Conservation (phyloP, 2,113 vertebrate genomes). For the Caloenas nicobarica region DNA sequence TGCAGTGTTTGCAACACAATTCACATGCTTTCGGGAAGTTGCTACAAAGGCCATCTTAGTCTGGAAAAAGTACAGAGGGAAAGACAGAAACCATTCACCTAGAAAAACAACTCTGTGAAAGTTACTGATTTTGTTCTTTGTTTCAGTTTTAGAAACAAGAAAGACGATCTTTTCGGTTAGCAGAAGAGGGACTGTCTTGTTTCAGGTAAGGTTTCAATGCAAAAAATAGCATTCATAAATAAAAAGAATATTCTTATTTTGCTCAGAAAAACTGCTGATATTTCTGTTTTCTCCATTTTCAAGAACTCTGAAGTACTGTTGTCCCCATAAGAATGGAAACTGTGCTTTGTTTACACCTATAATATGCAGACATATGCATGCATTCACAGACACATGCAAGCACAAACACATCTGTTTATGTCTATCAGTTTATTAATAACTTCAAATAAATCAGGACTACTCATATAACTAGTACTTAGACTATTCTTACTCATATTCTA, state of each 20-base stretch:
- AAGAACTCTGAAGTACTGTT: background rate
- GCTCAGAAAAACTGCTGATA: background rate
- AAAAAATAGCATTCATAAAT: background rate
- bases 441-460: background rate
- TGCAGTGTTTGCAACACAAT: background rate
- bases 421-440: background rate
- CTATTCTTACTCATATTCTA: background rate
- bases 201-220: background rate
- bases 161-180: background rate
- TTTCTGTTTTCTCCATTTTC: background rate
- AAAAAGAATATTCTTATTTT: background rate
- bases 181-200: background rate
- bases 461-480: background rate
- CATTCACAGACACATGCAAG: background rate
- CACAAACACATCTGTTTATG: background rate
- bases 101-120: background rate
- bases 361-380: background rate
- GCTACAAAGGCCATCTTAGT: background rate
- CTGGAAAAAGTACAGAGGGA: background rate
- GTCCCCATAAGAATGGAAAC: background rate
- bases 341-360: background rate
- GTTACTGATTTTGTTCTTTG: background rate
- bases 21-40: background rate
- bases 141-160: background rate
- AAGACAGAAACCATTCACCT: background rate